Conservation (phyloP, 2,113 vertebrate species). For the Spea bombifrons region DNA sequence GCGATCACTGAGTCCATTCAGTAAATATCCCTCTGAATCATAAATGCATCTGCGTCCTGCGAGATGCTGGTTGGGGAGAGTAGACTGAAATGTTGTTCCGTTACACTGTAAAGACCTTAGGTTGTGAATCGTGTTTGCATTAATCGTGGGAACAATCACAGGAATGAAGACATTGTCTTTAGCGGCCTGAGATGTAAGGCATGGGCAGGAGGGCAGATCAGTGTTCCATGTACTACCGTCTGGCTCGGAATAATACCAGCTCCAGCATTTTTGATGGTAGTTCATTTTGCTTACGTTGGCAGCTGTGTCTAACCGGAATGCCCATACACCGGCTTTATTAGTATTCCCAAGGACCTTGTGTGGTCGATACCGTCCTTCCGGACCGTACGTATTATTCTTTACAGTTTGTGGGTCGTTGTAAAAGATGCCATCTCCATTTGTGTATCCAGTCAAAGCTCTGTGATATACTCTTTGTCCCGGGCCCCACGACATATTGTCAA, state of each 20-base stretch:
- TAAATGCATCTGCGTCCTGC: constrained; percentile 74
- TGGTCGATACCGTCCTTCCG: constrained; percentile 68
- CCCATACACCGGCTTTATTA: constrained; percentile 63
- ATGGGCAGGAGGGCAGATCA: constrained; percentile 64
- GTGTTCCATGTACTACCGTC: constrained; percentile 60
- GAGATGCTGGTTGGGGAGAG: constrained; percentile 61
- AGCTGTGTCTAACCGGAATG: constrained; percentile 63
- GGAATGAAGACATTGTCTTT: constrained; percentile 65
- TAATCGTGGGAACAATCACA: constrained; percentile 53
- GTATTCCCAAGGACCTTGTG: constrained; percentile 62
- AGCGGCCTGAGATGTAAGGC: constrained; percentile 64
- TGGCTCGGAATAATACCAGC: constrained; percentile 66
- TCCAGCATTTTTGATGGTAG: constrained; percentile 61
- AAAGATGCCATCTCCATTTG: constrained; percentile 60
- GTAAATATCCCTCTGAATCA: constrained; percentile 66
- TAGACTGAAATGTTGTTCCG: constrained; percentile 62
- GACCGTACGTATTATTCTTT: constrained; percentile 62
- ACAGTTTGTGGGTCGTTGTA: constrained; percentile 61
- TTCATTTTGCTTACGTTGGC: constrained; percentile 38
- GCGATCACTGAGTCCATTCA: constrained; percentile 69
- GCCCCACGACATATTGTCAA: constrained; percentile 70
- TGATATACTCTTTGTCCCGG: constrained; percentile 66
- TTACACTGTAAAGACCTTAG: constrained; percentile 57
- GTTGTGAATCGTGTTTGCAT: constrained; percentile 43
- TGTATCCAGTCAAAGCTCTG: constrained; percentile 70